A percentile compares a stretch with the other conserved stretches of the same genome.
Evolutionary conservation across 1,140 invertebrate species (phyloP).

Genomic region (Drosophila eugracilis): DNA sequence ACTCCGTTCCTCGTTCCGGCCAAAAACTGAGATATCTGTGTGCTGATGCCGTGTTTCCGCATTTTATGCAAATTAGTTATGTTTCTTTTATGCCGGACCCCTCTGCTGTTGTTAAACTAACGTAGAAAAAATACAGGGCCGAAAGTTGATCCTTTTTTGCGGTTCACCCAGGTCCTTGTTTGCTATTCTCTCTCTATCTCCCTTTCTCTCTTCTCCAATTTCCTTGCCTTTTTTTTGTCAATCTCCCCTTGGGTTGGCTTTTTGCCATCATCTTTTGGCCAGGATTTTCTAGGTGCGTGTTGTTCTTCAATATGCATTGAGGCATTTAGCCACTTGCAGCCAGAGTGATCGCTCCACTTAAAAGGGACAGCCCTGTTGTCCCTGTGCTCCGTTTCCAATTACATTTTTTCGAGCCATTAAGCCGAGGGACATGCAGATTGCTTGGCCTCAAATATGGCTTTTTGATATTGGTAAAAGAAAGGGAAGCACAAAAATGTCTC

Average conservation of each 20-base stretch:
- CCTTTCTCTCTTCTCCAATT: slow-evolving; percentile 26
- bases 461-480: too few relatives aligned
- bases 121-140: slow-evolving; percentile 19
- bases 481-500: too few relatives aligned
- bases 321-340: slow-evolving; percentile 52
- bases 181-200: slow-evolving; percentile 24
- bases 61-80: slow-evolving; percentile 83
- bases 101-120: slow-evolving; percentile 64
- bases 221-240: slow-evolving; percentile 1
- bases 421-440: slow-evolving; percentile 1
- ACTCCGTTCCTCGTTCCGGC: background rate
- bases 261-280: background rate
- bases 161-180: slow-evolving; percentile 47
- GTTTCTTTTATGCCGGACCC: slow-evolving; percentile 74
- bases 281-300: slow-evolving; percentile 32
- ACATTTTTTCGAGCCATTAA: slow-evolving; percentile 53
- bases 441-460: background rate
- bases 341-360: slow-evolving; percentile 48
- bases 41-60: slow-evolving; percentile 49
- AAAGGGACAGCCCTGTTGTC: slow-evolving; percentile 18
- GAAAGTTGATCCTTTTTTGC: slow-evolving; percentile 57
- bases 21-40: slow-evolving; percentile 25
- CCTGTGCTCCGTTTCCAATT: slow-evolving; percentile 55
- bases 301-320: slow-evolving; percentile 61
- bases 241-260: slow-evolving; percentile 3